These are phyloP conservation scores for Asbolus verrucosus DNA, from an alignment of 1,140 invertebrate genomes.

Conservation along the genomic window DNA sequence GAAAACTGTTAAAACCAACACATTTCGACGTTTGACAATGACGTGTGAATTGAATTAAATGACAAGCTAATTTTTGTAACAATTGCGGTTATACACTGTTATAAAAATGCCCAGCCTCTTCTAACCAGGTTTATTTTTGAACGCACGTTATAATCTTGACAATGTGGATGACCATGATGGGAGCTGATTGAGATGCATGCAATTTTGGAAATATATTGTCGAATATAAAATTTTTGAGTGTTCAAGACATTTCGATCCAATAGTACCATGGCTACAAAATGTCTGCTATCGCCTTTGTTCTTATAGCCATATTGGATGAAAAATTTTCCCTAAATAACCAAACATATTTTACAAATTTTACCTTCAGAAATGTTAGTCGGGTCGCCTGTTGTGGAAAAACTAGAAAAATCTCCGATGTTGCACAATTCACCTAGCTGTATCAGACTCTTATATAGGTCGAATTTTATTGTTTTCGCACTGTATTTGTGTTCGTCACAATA, in stretches of 20 bases:
- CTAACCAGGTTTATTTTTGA: too few species aligned
- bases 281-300: conserved; percentile 59
- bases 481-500: conserved; percentile 63
- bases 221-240: conserved; percentile 35
- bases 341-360: conserved; percentile 66
- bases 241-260: conserved; percentile 42
- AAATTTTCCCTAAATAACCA: conserved; percentile 62
- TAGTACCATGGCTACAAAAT: conserved; percentile 63
- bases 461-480: conserved; percentile 62
- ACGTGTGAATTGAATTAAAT: too few species aligned
- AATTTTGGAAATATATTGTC: neutral
- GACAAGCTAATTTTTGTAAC: too few species aligned
- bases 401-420: conserved; percentile 57
- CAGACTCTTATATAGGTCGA: conserved; percentile 58
- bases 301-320: conserved; percentile 64
- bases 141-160: neutral
- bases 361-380: conserved; percentile 61
- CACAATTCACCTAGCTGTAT: conserved; percentile 61
- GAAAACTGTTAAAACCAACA: too few species aligned
- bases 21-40: too few species aligned
- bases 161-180: neutral
- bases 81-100: too few species aligned
- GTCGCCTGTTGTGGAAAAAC: conserved; percentile 56
- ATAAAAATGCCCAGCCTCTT: too few species aligned
- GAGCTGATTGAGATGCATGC: neutral